A percentile compares a stretch with the other conserved stretches of the same genome.
Conservation (phyloP, 2,113 vertebrate species). For the Oreochromis spilurus region DNA sequence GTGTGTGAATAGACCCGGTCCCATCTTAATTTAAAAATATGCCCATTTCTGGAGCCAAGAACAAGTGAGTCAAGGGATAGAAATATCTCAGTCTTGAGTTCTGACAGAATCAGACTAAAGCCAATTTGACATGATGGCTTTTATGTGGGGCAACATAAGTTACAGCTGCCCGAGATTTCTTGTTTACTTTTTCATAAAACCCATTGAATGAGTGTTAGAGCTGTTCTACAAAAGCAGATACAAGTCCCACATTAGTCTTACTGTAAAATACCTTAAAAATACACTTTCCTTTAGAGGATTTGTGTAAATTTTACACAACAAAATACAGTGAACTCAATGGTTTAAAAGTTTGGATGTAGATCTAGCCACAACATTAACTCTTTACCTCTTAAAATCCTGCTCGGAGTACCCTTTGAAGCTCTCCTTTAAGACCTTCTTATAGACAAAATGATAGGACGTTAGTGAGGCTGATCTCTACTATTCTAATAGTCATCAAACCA, state of each 20-base stretch:
- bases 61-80: not conserved
- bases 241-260: not conserved
- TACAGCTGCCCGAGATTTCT: not conserved
- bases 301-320: not conserved
- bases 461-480: not conserved
- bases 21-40: not conserved
- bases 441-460: not conserved
- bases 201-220: fast-evolving
- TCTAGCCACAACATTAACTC: not conserved
- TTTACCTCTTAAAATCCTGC: not conserved
- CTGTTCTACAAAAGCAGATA: not conserved
- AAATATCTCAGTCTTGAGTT: not conserved
- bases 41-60: not conserved
- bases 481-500: not conserved
- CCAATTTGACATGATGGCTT: not conserved
- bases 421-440: not conserved
- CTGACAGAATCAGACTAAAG: not conserved
- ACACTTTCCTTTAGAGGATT: not conserved
- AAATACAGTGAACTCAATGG: not conserved
- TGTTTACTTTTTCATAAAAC: not conserved
- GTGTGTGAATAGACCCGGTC: not conserved
- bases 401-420: not conserved
- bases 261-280: not conserved
- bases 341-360: not conserved
- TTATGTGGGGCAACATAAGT: not conserved